Conservation (phyloP, 2,113 vertebrate genomes). For the Capreolus pygargus region DNA sequence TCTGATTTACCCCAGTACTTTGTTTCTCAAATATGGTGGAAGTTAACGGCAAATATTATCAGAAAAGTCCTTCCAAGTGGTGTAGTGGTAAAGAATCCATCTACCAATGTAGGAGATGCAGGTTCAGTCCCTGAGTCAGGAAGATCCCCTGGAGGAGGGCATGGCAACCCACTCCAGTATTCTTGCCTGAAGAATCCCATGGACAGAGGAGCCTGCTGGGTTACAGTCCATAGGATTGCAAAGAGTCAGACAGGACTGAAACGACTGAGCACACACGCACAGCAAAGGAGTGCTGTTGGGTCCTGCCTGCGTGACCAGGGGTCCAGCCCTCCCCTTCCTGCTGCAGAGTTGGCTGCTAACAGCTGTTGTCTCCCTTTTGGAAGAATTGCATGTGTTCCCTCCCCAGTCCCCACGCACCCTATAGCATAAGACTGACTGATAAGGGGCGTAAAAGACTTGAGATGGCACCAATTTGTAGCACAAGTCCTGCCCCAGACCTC, state of each 20-base stretch:
- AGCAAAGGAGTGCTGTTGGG: background rate
- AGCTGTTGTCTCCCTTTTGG: background rate
- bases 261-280: background rate
- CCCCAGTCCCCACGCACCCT: background rate
- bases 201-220: background rate
- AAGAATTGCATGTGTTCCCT: background rate
- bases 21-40: background rate
- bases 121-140: background rate
- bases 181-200: background rate
- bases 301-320: fast-evolving
- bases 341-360: background rate
- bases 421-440: background rate
- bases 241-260: background rate
- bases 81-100: background rate
- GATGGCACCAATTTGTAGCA: background rate
- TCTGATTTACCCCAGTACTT: background rate
- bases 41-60: background rate
- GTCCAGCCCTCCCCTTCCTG: no score
- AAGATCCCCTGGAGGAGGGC: background rate
- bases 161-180: background rate
- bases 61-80: background rate
- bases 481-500: background rate
- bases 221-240: background rate
- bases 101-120: background rate
- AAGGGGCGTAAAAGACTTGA: background rate